Base-by-base conservation (phyloP, 2,797 vertebrate genomes). In the Lagorchestes hirsutus region DNA sequence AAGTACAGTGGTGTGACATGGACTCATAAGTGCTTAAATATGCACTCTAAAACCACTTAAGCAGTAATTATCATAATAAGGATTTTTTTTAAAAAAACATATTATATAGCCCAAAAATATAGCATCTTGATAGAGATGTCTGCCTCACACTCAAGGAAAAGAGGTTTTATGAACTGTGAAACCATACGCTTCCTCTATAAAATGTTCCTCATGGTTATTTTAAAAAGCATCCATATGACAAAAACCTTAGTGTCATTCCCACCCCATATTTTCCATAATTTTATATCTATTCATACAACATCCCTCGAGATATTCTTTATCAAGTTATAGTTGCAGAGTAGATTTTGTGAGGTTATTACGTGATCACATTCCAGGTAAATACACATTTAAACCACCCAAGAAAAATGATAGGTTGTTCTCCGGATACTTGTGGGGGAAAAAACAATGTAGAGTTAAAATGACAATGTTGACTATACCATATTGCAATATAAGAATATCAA, bases 121-220 rank as follows among this genome's bases (percentile, higher is more conserved):
- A 54, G 55, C n/a, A 13, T n/a, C 93, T 62, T 94, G 56, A 90
- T 74, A 74, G 16, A 1, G 29, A 62, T 34, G 91, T 24, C 52
- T 92, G 24, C 54, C 29, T 96, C 87, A 59, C 28, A 54, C 5
- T 40, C 95, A 18, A 96, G n/a, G 57, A 27, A 46, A 95, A 92
- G 91, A 24, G 27, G 55, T n/a, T 55, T 90, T 95, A 54, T 92
- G 18, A 92, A 67, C 87, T 93, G 74, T 0, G 94, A 97, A 95
- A 54, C 56, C 58, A 54, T 93, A 54, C 27, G 3, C 24, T 90
- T 92, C 95, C 24, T 93, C 24, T 91, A 2, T 93, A 5, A 95
- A 94, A 90, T 62, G 91, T 4, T 54, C 93, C 95, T 94, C 31
- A 93, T 92, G 93, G 93, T 90, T 90, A 94, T 91, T 94, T 94